Conservation (phyloP, 2,888 invertebrate species). For the Xiphydria camelus region DNA sequence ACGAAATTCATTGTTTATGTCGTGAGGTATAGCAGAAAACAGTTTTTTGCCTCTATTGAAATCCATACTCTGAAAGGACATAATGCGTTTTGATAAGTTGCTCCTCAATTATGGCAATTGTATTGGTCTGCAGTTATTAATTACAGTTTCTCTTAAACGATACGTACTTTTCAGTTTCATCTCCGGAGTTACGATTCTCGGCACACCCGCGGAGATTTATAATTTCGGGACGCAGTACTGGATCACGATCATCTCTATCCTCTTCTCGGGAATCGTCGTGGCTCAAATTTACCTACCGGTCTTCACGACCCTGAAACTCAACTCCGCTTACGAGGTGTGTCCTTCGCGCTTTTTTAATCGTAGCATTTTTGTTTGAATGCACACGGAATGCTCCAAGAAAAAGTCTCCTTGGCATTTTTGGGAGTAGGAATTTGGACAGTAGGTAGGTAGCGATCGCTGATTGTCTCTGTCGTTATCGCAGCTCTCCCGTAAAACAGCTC, state of each 20-base stretch:
- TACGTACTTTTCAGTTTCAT: conserved; percentile 68
- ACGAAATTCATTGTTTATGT: no score
- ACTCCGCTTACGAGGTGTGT: conserved; percentile 81
- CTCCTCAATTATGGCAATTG: not conserved
- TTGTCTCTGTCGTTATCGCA: no score
- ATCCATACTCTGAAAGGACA: no score
- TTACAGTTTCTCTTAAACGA: conserved; percentile 1
- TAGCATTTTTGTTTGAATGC: no score
- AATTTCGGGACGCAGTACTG: conserved; percentile 84
- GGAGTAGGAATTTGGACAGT: no score
- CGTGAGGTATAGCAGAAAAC: no score
- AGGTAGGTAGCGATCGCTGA: no score
- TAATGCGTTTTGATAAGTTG: no score
- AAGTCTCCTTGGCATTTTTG: not conserved
- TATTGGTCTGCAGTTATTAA: not conserved
- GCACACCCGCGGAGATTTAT: conserved; percentile 86
- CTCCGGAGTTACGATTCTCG: conserved; percentile 85
- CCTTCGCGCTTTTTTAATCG: no score
- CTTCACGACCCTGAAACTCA: conserved; percentile 75
- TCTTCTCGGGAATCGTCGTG: conserved; percentile 69
- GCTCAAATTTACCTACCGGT: conserved; percentile 77
- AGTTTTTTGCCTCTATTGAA: no score
- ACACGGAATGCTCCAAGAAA: no score
- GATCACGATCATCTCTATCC: conserved; percentile 73
- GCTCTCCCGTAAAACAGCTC: no score